phyloP scores from a whole-genome alignment of 2,797 vertebrate species.

The Arnoldichthys spilopterus region DNA sequence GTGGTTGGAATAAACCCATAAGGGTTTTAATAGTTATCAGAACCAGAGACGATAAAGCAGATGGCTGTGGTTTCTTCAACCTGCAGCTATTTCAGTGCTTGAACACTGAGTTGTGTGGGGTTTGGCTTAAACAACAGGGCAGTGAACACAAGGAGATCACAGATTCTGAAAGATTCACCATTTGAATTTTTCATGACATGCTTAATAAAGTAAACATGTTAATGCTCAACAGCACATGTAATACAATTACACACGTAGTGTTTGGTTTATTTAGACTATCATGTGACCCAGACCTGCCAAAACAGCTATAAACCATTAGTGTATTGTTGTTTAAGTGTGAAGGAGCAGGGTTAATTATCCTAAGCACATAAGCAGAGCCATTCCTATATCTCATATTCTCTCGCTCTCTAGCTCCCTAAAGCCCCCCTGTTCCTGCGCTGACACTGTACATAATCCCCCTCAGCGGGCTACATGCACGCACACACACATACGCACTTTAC shows the following conservation, averaged over 20 bases:
- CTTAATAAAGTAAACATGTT: not conserved
- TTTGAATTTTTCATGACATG: not conserved
- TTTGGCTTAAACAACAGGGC: not conserved
- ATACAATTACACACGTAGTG: not conserved
- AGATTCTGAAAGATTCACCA: too few species aligned
- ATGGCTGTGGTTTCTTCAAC: slow-evolving; percentile 8
- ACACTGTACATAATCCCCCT: not conserved
- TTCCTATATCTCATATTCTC: not conserved
- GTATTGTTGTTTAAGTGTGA: slow-evolving; percentile 49
- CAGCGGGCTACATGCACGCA: slow-evolving; percentile 12
- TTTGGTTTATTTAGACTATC: slow-evolving; percentile 10
- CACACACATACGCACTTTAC: not conserved
- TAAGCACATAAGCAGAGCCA: slow-evolving; percentile 61
- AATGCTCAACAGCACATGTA: not conserved
- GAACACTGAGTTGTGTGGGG: not conserved
- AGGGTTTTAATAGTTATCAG: not conserved
- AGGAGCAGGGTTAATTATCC: slow-evolving; percentile 67
- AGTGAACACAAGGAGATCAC: not conserved
- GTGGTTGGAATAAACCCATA: not conserved
- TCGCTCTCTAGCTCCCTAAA: not conserved
- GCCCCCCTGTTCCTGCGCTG: slow-evolving; percentile 2
- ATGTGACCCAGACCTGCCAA: not conserved
- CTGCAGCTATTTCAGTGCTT: not conserved
- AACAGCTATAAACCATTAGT: slow-evolving; percentile 61
- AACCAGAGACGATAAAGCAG: not conserved